Evolutionary conservation across 2,797 vertebrate species (phyloP), one percentile per base, ranked within the genome.

Genomic region (Myotis planiceps): DNA sequence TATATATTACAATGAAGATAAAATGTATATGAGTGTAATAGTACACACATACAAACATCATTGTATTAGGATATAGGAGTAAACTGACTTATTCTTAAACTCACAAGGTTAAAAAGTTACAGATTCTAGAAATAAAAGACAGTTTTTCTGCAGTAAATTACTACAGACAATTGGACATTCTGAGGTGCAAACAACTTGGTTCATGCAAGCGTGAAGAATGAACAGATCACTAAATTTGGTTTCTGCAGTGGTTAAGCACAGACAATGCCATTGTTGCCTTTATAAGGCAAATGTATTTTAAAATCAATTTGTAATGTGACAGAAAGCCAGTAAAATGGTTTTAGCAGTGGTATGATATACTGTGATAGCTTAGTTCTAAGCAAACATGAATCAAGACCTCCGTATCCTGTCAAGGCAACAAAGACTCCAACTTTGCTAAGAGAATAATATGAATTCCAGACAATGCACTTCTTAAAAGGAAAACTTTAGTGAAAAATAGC

Each of bases 281-380:
- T 95, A 51, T 93, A 96, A 98, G 92, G 65, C 95, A 92, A 79
- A 66, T 60, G 69, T 49, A 93, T 95, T 98, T 98, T 97, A 92
- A 97, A 98, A 98, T 97, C 95, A 98, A 98, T 98, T 96, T 96
- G 90, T 97, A 93, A 95, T 53, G 6, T 97, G 97, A 97, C 97
- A 98, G 97, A 85, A 97, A 98, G 93, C 65, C 76, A 83, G 96
- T 92, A 94, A 96, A 97, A 95, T 0, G 32, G 94, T 96, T 98
- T 94, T 65, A 45, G 85, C 80, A 88, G 15, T 32, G 42, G 9
- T 89, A 68, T 96, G 95, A 98, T 96, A 58, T 25, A 96, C 90
- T 75, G 81, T 27, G 23, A 94, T 93, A 53, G 88, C 29, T 0
- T 32, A 0, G 0, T 34, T 96, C 4, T 32, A 83, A 63, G 72